Conservation (phyloP, 2,888 invertebrate species). For the Trypoxylon attenuatum region DNA sequence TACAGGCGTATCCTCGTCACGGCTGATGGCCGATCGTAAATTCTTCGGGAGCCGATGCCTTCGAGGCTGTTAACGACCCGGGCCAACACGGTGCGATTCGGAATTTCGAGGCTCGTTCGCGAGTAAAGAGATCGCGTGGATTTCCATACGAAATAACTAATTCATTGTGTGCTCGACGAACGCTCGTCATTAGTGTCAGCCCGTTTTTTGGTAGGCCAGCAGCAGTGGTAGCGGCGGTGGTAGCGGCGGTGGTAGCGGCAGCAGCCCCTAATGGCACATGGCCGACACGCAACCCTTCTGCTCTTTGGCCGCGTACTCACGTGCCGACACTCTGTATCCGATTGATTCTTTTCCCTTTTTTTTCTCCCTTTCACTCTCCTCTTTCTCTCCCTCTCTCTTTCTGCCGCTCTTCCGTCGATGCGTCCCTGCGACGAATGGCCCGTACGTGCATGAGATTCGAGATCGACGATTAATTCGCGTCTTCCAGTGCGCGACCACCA, state of each 20-base stretch:
- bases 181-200: slow-evolving; percentile 27
- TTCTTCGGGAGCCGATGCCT: slow-evolving; percentile 38
- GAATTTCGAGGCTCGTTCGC: slow-evolving; percentile 27
- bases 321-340: background rate
- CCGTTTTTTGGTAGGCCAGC: slow-evolving; percentile 15
- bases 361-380: no score
- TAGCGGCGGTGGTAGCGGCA: background rate
- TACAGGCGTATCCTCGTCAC: slow-evolving; percentile 7
- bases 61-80: slow-evolving; percentile 38
- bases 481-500: no score
- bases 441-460: background rate
- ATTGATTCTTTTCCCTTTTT: background rate
- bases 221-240: background rate
- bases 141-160: slow-evolving; percentile 41
- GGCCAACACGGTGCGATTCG: slow-evolving; percentile 35
- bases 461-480: background rate
- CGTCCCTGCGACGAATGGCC: background rate
- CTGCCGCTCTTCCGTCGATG: background rate
- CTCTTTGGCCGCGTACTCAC: background rate
- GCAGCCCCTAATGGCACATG: background rate
- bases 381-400: slow-evolving; percentile 1
- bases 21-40: slow-evolving; percentile 39
- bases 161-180: slow-evolving; percentile 33
- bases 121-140: slow-evolving; percentile 9
- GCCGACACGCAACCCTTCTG: background rate